phyloP scores from a whole-genome alignment of 37 sponge, comb jelly and placozoan species.

The Tethya wilhelma region DNA sequence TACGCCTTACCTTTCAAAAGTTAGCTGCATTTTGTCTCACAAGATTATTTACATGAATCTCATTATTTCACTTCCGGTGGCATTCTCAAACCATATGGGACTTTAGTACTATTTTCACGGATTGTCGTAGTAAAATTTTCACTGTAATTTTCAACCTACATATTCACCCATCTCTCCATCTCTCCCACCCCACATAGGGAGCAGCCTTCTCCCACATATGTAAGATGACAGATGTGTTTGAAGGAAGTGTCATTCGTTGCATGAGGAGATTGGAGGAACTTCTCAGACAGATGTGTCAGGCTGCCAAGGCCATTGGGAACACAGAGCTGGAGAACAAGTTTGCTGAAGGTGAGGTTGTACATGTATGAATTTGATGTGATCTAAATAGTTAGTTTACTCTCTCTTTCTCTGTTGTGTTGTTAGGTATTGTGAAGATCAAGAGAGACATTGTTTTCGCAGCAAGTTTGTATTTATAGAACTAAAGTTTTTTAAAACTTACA shows the following conservation, averaged over 20 bases:
- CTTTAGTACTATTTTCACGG: too few relatives aligned
- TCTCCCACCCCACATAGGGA: too few relatives aligned
- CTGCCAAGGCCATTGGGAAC: constrained; percentile 96
- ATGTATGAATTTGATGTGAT: too few relatives aligned
- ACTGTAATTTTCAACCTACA: too few relatives aligned
- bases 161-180: too few relatives aligned
- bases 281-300: constrained; percentile 96
- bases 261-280: constrained; percentile 95
- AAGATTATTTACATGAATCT: too few relatives aligned
- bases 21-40: too few relatives aligned
- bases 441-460: constrained; percentile 97
- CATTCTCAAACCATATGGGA: too few relatives aligned
- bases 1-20: too few relatives aligned
- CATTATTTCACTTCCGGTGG: too few relatives aligned
- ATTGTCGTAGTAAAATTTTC: too few relatives aligned
- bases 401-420: not conserved
- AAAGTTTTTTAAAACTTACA: too few relatives aligned
- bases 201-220: constrained; percentile 91
- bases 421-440: constrained; percentile 93
- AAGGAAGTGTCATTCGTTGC: constrained; percentile 96
- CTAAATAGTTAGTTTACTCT: not conserved
- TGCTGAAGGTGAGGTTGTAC: constrained; percentile 59
- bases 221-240: constrained; percentile 98
- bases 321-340: constrained; percentile 95
- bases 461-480: not conserved